Percentiles rank a stretch among this genome's conserved stretches.
Evolutionary conservation across 2,797 vertebrate species (phyloP).

Genomic region (Gobionotothen gibberifrons): DNA sequence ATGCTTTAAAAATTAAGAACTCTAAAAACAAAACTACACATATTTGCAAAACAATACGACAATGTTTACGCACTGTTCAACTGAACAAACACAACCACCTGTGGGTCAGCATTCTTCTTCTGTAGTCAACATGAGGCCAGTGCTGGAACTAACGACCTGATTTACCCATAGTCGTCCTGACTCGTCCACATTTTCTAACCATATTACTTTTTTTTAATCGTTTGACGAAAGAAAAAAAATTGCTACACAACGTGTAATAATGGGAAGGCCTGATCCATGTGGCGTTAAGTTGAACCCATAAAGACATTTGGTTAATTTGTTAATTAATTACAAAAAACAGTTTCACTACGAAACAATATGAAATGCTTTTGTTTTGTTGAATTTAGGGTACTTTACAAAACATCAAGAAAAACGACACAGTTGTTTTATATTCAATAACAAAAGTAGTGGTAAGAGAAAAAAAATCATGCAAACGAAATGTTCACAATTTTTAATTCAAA

Average conservation of each 20-base stretch:
- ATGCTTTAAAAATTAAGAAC: not conserved
- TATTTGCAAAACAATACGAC: constrained; percentile 11
- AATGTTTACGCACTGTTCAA: not conserved
- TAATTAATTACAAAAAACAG: constrained; percentile 3
- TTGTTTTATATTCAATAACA: not conserved
- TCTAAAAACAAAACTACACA: not conserved
- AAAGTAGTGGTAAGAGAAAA: not conserved
- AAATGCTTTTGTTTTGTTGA: not conserved
- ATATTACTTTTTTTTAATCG: not conserved
- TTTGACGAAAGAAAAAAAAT: not conserved
- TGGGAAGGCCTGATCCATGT: not conserved
- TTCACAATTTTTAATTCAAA: not conserved
- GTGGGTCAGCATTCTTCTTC: constrained; percentile 31
- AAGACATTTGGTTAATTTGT: not conserved
- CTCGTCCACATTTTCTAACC: not conserved
- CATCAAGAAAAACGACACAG: not conserved
- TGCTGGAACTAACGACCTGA: rapidly evolving
- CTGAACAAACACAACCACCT: constrained; percentile 58
- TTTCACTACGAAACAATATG: not conserved
- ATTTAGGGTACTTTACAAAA: not conserved
- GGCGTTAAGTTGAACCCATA: not conserved
- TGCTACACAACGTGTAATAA: not conserved
- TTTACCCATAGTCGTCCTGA: too few relatives aligned
- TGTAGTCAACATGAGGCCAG: not conserved
- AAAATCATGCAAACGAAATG: not conserved